phyloP scores from a whole-genome alignment of 2,113 vertebrate species.

The Laterallus jamaicensis region DNA sequence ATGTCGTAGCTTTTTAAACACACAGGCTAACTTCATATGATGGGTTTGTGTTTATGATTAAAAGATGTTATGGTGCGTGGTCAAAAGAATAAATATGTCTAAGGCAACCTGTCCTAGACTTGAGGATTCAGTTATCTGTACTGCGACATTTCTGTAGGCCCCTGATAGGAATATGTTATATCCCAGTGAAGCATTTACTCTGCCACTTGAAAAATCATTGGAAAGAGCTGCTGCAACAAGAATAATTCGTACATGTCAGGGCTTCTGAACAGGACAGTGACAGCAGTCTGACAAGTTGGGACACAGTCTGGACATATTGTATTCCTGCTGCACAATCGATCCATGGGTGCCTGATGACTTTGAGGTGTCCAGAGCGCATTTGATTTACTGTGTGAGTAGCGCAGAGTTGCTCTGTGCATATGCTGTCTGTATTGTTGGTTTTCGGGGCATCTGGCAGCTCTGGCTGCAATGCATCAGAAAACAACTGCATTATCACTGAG shows the following conservation, averaged over 20 bases:
- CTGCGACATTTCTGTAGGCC: background rate
- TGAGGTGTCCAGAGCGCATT: background rate
- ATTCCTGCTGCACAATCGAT: background rate
- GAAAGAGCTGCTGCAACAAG: background rate
- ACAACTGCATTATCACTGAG: background rate
- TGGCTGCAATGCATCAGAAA: background rate
- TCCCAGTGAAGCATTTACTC: background rate
- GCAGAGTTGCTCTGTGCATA: background rate
- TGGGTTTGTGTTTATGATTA: background rate
- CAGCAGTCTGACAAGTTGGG: background rate
- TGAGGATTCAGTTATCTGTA: background rate
- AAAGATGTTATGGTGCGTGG: background rate
- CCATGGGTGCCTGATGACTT: background rate
- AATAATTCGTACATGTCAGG: background rate
- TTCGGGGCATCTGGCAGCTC: background rate
- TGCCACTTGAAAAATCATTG: background rate
- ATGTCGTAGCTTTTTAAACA: background rate
- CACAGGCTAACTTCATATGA: background rate
- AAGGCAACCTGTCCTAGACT: background rate
- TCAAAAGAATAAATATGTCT: background rate
- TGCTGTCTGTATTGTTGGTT: accelerated
- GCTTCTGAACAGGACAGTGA: background rate
- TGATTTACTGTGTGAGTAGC: background rate
- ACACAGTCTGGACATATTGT: background rate
- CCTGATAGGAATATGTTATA: background rate